These are phyloP conservation scores for Gymnosoma rotundatum DNA, from an alignment of 2,888 invertebrate species.

Conservation along the genomic window DNA sequence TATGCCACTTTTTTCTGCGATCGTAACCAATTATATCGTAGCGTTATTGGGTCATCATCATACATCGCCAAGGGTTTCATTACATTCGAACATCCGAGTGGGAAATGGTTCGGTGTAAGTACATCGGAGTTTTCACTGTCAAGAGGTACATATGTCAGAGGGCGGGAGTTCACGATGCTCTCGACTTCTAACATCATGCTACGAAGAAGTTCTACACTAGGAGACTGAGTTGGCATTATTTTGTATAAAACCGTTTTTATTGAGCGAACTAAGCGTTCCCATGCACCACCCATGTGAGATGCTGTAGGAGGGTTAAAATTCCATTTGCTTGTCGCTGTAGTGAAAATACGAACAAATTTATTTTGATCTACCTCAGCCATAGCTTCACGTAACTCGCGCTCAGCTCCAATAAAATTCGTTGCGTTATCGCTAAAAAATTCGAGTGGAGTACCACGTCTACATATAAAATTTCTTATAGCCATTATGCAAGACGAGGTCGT, in stretches of 20 bases:
- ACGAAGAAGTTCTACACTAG: neutral
- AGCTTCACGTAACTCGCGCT: slow-evolving; percentile 18
- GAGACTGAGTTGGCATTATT: slow-evolving; percentile 16
- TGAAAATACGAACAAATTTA: too few species aligned
- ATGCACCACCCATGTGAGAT: slow-evolving; percentile 9
- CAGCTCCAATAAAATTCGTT: slow-evolving; percentile 32
- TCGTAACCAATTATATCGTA: slow-evolving; percentile 35
- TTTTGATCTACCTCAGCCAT: too few species aligned
- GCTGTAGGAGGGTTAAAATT: slow-evolving; percentile 23
- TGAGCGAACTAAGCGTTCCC: slow-evolving; percentile 8
- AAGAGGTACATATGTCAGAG: slow-evolving; percentile 55
- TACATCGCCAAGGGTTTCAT: slow-evolving; percentile 49
- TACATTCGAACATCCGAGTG: slow-evolving; percentile 41
- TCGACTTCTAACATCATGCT: slow-evolving; percentile 5
- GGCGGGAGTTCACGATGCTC: slow-evolving; percentile 10
- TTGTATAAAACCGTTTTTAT: slow-evolving; percentile 20
- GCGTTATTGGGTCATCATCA: slow-evolving; percentile 21
- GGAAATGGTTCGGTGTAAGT: slow-evolving; percentile 49
- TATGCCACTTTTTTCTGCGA: slow-evolving; percentile 24
- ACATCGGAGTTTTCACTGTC: slow-evolving; percentile 35
- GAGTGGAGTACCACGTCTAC: slow-evolving; percentile 13
- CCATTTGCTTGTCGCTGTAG: too few species aligned
- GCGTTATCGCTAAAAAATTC: slow-evolving; percentile 31
- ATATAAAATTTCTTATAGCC: slow-evolving; percentile 51
- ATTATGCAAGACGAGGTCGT: slow-evolving; percentile 46